phyloP scores from a whole-genome alignment of 2,797 vertebrate species.

The Leuciscus waleckii region DNA sequence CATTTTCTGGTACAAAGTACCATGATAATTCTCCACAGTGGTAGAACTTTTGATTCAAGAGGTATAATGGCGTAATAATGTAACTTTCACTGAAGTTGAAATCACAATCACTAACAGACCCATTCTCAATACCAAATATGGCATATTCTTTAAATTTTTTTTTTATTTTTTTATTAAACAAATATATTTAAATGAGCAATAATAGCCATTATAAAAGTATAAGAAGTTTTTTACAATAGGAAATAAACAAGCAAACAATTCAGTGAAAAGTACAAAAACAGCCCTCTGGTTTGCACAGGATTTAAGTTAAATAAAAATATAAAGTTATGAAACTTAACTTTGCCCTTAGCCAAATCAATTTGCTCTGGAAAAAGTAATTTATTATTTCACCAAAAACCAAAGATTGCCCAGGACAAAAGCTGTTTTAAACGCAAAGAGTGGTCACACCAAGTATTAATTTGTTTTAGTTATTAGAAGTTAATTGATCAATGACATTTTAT shows the following conservation, averaged over 20 bases:
- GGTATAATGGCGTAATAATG: no score
- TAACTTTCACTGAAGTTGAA: neutral
- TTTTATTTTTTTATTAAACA: neutral
- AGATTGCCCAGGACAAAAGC: neutral
- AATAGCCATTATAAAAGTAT: neutral
- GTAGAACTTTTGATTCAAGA: slow-evolving; percentile 5
- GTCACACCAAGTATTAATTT: no score
- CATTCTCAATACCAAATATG: no score
- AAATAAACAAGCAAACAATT: neutral
- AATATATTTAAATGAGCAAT: neutral
- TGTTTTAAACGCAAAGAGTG: no score
- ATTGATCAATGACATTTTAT: no score
- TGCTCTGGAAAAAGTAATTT: neutral
- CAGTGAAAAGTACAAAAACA: neutral
- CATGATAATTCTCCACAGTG: slow-evolving; percentile 49
- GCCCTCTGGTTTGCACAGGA: no score
- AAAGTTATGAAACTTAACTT: neutral
- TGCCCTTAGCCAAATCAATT: neutral
- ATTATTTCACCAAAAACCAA: neutral
- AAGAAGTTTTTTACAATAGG: neutral
- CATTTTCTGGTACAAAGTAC: slow-evolving; percentile 60
- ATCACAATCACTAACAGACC: neutral
- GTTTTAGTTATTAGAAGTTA: no score
- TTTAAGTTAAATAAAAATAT: neutral
- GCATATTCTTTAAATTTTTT: neutral